Base-by-base conservation (phyloP, 1,140 invertebrate species). In the Hycleus cichorii region DNA sequence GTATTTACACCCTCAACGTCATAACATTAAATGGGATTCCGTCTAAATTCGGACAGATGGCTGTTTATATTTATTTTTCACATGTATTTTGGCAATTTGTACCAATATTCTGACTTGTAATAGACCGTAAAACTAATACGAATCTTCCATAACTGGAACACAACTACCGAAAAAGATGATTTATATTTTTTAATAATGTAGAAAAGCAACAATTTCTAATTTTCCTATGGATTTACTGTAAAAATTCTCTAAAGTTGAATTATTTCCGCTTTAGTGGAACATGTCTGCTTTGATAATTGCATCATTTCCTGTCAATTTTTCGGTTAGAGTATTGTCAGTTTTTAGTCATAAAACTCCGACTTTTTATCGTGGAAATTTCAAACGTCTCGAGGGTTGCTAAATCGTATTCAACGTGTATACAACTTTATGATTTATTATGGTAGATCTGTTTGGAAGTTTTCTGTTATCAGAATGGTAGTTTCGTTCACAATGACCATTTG, bases 11-110 rank as follows among this genome's bases (percentile, higher is more conserved):
- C 11, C 44, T 45, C 44, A 38, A 46, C 46, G 27, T 45, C 42
- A 53, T 53, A 53, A 53, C 42, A 7, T 32, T 32, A 53, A 42
- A 42, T 11, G 60, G 66, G 66, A 64, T 68, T 66, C 61, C 12
- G 39, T 49, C 47, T 32, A 63, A 68, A 68, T 62, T 50, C 57
- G 63, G 63, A 68, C 66, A 68, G 66, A 68, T 68, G 60, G 66
- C 60, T 49, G 57, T 43, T 58, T 59, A 59, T 68, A 65, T 68
- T 68, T 68, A 65, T 68, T 63, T 68, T 64, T 68, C 64, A 65
- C 66, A 64, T 64, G 66, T 64, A 62, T 52, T 47, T 48, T 32
- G 39, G 66, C 64, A 65, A 68, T 68, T 68, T 68, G 66, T 68
- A 62, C 59, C 64, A 66, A 62, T 65, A 65, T 64, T 63, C 49